These are phyloP conservation scores for Cremastinae sp. DNA, from an alignment of 2,888 invertebrate genomes.

Conservation along the genomic window DNA sequence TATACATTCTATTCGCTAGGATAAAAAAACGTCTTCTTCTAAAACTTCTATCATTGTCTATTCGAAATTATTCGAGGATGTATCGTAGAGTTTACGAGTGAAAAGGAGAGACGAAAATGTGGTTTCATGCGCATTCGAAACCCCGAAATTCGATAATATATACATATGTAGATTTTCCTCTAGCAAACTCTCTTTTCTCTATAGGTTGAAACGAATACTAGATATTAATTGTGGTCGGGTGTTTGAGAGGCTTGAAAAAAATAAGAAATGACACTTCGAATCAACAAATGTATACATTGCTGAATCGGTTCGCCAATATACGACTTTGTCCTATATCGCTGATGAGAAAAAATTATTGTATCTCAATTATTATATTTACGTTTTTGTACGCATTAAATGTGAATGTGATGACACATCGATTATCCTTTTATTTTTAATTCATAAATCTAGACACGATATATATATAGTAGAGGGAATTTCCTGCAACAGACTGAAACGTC, in stretches of 20 bases:
- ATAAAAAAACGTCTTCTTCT: constrained; percentile 54
- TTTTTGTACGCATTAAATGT: constrained; percentile 69
- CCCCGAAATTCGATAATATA: constrained; percentile 24
- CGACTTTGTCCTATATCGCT: constrained; percentile 28
- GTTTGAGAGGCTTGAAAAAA: constrained; percentile 4
- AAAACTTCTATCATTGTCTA: constrained; percentile 55
- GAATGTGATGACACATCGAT: constrained; percentile 66
- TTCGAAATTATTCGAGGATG: constrained; percentile 48
- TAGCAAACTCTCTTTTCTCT: constrained; percentile 34
- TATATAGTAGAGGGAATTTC: no score
- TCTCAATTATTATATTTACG: constrained; percentile 63
- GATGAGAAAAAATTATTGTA: constrained; percentile 51
- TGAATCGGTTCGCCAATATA: constrained; percentile 27
- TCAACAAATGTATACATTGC: constrained; percentile 34
- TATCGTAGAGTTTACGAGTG: constrained; percentile 42
- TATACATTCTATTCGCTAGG: constrained; percentile 51
- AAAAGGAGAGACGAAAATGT: constrained; percentile 5
- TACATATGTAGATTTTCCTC: constrained; percentile 31
- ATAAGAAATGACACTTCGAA: constrained; percentile 6
- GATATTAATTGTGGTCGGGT: constrained; percentile 40
- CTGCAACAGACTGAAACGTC: no score
- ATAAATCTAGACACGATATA: constrained; percentile 5
- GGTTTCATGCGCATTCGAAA: constrained; percentile 17
- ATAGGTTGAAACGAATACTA: constrained; percentile 32
- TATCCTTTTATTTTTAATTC: constrained; percentile 39